Conservation (phyloP, 2,113 vertebrate species). For the Jacana jacana region DNA sequence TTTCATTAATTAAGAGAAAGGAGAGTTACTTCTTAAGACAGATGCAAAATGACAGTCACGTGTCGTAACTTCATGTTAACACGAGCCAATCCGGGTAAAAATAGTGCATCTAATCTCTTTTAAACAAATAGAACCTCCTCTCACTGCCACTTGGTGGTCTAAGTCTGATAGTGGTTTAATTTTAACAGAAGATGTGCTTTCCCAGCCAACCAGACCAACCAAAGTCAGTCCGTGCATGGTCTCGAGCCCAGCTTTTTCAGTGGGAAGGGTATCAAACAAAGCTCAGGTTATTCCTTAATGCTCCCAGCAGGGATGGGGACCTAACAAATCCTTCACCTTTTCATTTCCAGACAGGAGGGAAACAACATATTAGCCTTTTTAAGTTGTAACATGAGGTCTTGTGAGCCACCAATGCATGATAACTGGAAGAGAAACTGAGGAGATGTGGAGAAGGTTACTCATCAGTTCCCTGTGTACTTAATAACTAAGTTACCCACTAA, state of each 20-base stretch:
- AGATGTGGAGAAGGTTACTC: neutral
- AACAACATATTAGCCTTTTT: neutral
- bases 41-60: conserved; percentile 7
- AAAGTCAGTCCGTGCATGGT: neutral
- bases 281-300: neutral
- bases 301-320: accelerated
- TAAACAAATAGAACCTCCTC: conserved; percentile 14
- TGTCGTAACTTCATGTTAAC: conserved; percentile 33
- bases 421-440: neutral
- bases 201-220: neutral
- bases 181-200: conserved; percentile 12
- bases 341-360: neutral
- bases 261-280: neutral
- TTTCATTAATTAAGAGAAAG: conserved; percentile 54
- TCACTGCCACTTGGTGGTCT: neutral
- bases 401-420: neutral
- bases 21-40: conserved; percentile 21
- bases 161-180: neutral
- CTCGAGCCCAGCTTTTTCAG: neutral
- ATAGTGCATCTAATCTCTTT: neutral
- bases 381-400: neutral
- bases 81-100: conserved; percentile 15
- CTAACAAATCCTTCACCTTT: neutral
- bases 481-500: neutral
- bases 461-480: neutral